Evolutionary conservation across 2,888 invertebrate genomes (phyloP), one percentile per base, ranked within the genome.

Genomic region (Drosophila nr. medialis): DNA sequence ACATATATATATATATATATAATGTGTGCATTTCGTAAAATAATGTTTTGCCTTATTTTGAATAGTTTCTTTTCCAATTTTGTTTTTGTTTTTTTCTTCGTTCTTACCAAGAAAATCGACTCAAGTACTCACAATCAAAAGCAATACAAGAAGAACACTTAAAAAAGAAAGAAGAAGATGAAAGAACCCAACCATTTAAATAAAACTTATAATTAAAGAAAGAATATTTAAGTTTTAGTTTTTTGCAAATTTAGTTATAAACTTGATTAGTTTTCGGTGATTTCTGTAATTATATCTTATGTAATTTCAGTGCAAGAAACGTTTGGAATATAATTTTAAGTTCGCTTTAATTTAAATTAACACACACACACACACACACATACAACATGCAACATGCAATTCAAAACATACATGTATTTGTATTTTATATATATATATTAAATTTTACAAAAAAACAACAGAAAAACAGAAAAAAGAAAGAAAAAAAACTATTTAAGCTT

Each of bases 401-500:
- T 40, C 49, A 55, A 48, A 67, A 60, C 21, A 61, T 38, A 65
- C 24, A 69, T 61, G 56, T 77, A 67, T 77, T 72, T 83, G 75
- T 74, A 84, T 79, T 72, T 76, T 76, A 80, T 77, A 81, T 71
- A 81, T 71, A 64, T 53, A 53, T 32, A 27, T 53, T 79, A 67
- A 71, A 83, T 72, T 78, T 77, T 71, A 67, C 70, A 81, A 70
- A 56, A 72, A 72, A 81, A 30, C 6, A 27, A 24, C 8, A 21
- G 32, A 29, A 29, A 24, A 21, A 63, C 69, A 72, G 67, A 62
- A 64, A 71, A 80, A 83, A 82, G 69, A 38, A 13, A 32, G 32
- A 21, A 18, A 53, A 29, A 36, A 54, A n/a, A 29, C n/a, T 87
- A 86, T 85, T 70, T 86, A 83, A 86, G 81, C 84, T 82, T 90